phyloP scores from a whole-genome alignment of 1,140 invertebrate genomes.

The Pentalonia nigronervosa region DNA sequence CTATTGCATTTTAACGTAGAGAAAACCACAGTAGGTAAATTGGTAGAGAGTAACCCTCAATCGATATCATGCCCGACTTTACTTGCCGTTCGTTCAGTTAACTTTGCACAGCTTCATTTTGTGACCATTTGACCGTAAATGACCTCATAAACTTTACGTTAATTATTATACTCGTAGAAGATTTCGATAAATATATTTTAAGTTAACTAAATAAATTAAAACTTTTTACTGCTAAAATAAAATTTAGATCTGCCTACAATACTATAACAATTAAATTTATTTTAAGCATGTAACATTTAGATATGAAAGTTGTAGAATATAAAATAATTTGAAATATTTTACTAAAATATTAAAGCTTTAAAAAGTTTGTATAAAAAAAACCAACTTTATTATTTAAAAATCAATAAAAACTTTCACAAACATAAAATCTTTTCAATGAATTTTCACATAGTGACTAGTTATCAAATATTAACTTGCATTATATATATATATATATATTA shows the following conservation, averaged over 20 bases:
- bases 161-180: background rate
- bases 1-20: background rate
- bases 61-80: constrained; percentile 30
- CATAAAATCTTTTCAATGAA: background rate
- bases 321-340: too few relatives aligned
- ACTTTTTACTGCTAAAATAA: background rate
- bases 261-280: background rate
- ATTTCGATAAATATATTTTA: background rate
- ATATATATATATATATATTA: too few relatives aligned
- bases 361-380: too few relatives aligned
- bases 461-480: too few relatives aligned
- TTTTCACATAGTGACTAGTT: too few relatives aligned
- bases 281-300: too few relatives aligned
- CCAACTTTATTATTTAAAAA: background rate
- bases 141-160: background rate
- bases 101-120: background rate
- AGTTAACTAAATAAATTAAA: background rate
- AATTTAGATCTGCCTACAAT: too few relatives aligned
- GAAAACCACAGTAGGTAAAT: background rate
- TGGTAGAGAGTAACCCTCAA: background rate
- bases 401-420: background rate
- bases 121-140: background rate
- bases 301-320: too few relatives aligned
- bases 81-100: background rate
- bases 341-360: background rate